These are phyloP conservation scores for Hetaerina americana DNA, from an alignment of 1,140 invertebrate genomes.

Conservation along the genomic window DNA sequence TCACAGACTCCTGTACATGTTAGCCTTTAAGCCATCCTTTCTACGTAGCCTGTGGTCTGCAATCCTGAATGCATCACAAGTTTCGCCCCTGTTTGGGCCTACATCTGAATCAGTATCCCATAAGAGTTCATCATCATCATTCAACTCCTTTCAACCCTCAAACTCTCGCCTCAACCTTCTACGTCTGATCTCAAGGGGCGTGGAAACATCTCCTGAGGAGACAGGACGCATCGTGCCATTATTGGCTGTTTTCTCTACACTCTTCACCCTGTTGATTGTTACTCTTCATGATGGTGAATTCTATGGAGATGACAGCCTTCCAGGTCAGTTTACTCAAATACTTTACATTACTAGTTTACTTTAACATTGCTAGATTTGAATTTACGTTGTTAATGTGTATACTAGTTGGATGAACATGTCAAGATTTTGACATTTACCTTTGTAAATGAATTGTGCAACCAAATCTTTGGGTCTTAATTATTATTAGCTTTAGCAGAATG, in stretches of 20 bases:
- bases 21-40: slow-evolving; percentile 73
- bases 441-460: too few species aligned
- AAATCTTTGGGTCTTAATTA: too few species aligned
- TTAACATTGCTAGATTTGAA: not conserved
- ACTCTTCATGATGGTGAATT: slow-evolving; percentile 86
- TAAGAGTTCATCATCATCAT: not conserved
- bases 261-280: slow-evolving; percentile 67
- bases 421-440: too few species aligned
- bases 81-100: slow-evolving; percentile 14
- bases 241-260: slow-evolving; percentile 69
- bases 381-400: too few species aligned
- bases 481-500: too few species aligned
- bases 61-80: slow-evolving; percentile 24
- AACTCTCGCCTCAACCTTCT: slow-evolving; percentile 30
- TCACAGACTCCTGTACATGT: slow-evolving; percentile 64
- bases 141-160: not conserved
- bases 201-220: slow-evolving; percentile 47
- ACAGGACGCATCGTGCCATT: slow-evolving; percentile 60
- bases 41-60: slow-evolving; percentile 64
- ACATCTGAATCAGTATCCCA: not conserved
- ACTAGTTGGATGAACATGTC: too few species aligned
- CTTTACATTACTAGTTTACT: slow-evolving; percentile 2
- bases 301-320: slow-evolving; percentile 26
- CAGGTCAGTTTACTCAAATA: not conserved
- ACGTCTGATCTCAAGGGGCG: slow-evolving; percentile 52